Conservation (phyloP, 2,113 vertebrate genomes). For the Chroicocephalus ridibundus region DNA sequence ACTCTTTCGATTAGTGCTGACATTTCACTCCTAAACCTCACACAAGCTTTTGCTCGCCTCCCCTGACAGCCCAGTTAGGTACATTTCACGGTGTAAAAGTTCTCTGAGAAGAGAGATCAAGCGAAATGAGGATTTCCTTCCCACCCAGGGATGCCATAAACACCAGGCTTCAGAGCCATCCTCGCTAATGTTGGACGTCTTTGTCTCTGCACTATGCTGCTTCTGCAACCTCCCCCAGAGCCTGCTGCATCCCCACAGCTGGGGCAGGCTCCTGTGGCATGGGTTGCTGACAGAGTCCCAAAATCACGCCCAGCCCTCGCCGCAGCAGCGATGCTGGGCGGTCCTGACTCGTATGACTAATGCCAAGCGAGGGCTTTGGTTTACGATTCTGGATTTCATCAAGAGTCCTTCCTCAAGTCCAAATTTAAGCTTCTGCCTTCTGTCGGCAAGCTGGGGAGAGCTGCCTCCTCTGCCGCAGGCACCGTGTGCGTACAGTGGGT, state of each 20-base stretch:
- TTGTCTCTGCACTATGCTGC: fast-evolving
- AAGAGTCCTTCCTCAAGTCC: neutral
- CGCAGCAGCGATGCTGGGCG: fast-evolving
- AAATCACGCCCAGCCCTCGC: neutral
- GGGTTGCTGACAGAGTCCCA: neutral
- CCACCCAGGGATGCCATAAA: neutral
- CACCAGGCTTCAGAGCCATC: neutral
- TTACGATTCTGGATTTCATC: conserved; percentile 44
- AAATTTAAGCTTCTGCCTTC: conserved; percentile 7
- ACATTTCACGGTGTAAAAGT: neutral
- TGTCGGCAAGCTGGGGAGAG: neutral
- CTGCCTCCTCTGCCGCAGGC: neutral
- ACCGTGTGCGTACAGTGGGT: fast-evolving
- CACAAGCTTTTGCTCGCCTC: neutral
- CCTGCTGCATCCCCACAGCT: neutral
- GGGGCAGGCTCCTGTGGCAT: neutral
- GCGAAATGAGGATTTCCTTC: neutral
- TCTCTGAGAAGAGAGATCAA: neutral
- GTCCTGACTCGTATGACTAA: neutral
- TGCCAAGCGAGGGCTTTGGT: neutral
- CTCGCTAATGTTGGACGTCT: neutral
- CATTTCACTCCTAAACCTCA: fast-evolving
- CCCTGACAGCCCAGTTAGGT: neutral
- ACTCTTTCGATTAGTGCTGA: neutral
- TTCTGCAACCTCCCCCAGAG: neutral